Conservation (phyloP, 2,888 invertebrate species). For the Ichneumoninae sp. region DNA sequence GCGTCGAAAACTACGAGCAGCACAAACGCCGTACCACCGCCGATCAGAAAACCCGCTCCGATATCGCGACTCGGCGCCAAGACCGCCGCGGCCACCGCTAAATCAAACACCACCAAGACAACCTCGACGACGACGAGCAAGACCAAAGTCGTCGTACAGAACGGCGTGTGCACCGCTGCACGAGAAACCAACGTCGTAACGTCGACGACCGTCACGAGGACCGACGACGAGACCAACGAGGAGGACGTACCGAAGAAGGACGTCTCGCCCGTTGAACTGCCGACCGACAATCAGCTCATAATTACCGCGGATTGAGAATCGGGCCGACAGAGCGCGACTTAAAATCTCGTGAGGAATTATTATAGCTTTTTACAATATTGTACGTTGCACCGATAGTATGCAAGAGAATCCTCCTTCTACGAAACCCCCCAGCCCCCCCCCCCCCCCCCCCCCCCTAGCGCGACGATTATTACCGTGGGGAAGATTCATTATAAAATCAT, state of each 20-base stretch:
- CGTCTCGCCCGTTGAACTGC: conserved; percentile 84
- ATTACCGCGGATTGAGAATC: conserved; percentile 79
- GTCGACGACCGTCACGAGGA: conserved; percentile 73
- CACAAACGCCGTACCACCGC: conserved; percentile 72
- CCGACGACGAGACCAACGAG: conserved; percentile 77
- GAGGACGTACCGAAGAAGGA: conserved; percentile 85
- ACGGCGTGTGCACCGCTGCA: conserved; percentile 76
- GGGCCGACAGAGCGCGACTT: conserved; percentile 41
- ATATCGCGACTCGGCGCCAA: conserved; percentile 64
- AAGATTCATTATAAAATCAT: conserved; percentile 35
- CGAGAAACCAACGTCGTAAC: conserved; percentile 73
- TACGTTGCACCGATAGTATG: conserved; percentile 64
- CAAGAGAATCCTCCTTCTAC: conserved; percentile 35
- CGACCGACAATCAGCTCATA: conserved; percentile 82
- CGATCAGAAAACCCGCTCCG: conserved; percentile 72
- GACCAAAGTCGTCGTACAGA: conserved; percentile 73
- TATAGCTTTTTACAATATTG: conserved; percentile 65
- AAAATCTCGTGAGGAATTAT: conserved; percentile 35
- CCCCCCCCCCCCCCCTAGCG: conserved; percentile 18
- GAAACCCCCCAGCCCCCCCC: neutral
- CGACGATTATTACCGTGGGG: conserved; percentile 25
- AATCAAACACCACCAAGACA: conserved; percentile 59
- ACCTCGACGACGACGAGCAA: conserved; percentile 55
- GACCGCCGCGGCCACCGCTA: conserved; percentile 65
- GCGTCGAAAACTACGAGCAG: conserved; percentile 67